phyloP scores from a whole-genome alignment of 2,113 vertebrate species.

The Catharus fuscescens region DNA sequence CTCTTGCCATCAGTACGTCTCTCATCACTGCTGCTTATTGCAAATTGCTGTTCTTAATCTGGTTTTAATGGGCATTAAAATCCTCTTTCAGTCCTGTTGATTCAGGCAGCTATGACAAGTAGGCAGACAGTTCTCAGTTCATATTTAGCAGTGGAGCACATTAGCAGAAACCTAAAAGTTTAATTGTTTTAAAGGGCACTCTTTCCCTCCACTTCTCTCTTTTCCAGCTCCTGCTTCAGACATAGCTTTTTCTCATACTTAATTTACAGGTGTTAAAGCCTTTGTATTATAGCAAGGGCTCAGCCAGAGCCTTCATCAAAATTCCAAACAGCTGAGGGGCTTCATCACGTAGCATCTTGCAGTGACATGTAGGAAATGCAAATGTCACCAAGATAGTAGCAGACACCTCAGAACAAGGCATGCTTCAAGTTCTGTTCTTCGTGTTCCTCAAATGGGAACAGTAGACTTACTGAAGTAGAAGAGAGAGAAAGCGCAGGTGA shows the following conservation, averaged over 20 bases:
- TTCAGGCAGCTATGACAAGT: conserved; percentile 19
- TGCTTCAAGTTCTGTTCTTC: neutral
- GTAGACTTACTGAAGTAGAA: neutral
- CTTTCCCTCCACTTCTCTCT: neutral
- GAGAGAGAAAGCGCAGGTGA: neutral
- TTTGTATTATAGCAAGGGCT: neutral
- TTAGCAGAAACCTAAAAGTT: neutral
- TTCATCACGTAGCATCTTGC: neutral
- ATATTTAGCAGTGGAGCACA: neutral
- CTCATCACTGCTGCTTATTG: conserved; percentile 19
- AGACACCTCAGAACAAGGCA: neutral
- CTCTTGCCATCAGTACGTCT: neutral
- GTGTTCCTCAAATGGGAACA: neutral
- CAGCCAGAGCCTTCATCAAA: conserved; percentile 32
- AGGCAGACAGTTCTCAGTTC: neutral
- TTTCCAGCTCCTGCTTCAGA: neutral
- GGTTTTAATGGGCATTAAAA: conserved; percentile 52
- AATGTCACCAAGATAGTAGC: conserved; percentile 4
- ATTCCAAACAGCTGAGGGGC: conserved; percentile 49
- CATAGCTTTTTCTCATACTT: neutral
- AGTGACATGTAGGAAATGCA: neutral
- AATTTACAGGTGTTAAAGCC: conserved; percentile 15
- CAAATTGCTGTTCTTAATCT: conserved; percentile 44
- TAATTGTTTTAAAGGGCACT: conserved; percentile 12
- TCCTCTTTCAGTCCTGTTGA: conserved; percentile 12